Percentiles rank a stretch among this genome's conserved stretches.
Evolutionary conservation across 2,888 invertebrate species (phyloP).

Genomic region (Conistra vaccinii): DNA sequence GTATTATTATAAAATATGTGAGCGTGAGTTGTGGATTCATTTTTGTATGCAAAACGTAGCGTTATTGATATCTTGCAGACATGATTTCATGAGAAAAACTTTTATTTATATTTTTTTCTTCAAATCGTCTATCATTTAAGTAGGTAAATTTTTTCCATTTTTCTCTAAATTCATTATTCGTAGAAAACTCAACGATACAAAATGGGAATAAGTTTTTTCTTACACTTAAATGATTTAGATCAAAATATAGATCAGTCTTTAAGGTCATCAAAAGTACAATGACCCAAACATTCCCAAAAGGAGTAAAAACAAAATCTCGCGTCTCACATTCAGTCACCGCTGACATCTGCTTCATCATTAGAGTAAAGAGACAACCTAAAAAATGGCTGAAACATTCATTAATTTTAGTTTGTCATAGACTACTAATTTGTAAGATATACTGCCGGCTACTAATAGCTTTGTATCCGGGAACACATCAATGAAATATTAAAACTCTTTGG

Average conservation of each 20-base stretch:
- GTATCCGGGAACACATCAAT: slow-evolving; percentile 87
- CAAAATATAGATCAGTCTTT: slow-evolving; percentile 1
- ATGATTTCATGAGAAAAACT: background rate
- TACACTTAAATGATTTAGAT: background rate
- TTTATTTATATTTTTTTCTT: background rate
- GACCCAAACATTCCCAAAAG: slow-evolving; percentile 59
- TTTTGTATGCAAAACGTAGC: slow-evolving; percentile 13
- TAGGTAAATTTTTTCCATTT: background rate
- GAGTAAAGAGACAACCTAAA: slow-evolving; percentile 78
- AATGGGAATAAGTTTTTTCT: background rate
- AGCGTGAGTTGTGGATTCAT: background rate
- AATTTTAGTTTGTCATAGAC: slow-evolving; percentile 89
- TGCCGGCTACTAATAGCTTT: slow-evolving; percentile 83
- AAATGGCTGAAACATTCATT: slow-evolving; percentile 82
- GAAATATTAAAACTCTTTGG: slow-evolving; percentile 81
- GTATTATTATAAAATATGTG: slow-evolving; percentile 11
- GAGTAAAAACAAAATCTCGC: slow-evolving; percentile 71
- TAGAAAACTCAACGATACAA: background rate
- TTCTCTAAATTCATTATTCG: slow-evolving; percentile 3
- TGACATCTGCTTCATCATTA: slow-evolving; percentile 88
- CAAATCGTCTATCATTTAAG: background rate
- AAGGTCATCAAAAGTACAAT: slow-evolving; percentile 65
- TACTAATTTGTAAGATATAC: slow-evolving; percentile 89
- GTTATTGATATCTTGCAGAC: slow-evolving; percentile 8
- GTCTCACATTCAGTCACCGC: slow-evolving; percentile 76